Conservation (phyloP, 2,888 invertebrate species). For the Sesia apiformis region DNA sequence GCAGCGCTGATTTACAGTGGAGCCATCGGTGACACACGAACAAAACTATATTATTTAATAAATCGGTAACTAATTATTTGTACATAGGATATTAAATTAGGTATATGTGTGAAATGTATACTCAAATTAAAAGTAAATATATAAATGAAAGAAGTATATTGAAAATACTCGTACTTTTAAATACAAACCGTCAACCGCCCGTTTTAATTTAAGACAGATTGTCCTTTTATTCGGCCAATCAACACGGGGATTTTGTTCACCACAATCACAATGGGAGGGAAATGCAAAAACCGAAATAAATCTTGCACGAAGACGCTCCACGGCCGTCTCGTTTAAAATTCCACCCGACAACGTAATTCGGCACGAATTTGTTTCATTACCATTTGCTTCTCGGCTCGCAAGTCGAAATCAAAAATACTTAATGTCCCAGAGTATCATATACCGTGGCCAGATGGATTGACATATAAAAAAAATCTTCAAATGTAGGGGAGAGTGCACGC, state of each 20-base stretch:
- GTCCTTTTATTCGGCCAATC: constrained; percentile 33
- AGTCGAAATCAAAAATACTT: neutral
- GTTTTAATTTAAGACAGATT: neutral
- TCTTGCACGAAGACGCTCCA: constrained; percentile 43
- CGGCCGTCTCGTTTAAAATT: constrained; percentile 48
- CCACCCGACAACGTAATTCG: constrained; percentile 33
- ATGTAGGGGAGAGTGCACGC: too few relatives aligned
- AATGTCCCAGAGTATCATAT: too few relatives aligned
- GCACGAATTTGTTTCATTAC: constrained; percentile 8
- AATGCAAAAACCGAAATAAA: constrained; percentile 62
- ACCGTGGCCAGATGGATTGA: too few relatives aligned
- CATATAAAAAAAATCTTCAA: too few relatives aligned
- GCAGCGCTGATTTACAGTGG: too few relatives aligned
- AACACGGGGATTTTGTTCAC: constrained; percentile 13
- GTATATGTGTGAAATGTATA: too few relatives aligned
- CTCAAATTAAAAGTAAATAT: neutral
- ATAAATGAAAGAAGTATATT: neutral
- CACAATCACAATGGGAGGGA: constrained; percentile 23
- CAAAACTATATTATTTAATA: too few relatives aligned
- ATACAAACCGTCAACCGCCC: neutral
- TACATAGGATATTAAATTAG: too few relatives aligned
- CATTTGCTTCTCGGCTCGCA: constrained; percentile 1
- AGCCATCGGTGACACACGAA: too few relatives aligned
- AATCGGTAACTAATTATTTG: too few relatives aligned
- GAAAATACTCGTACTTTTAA: neutral